Evolutionary conservation across 2,797 vertebrate species (phyloP).

Genomic region (Rhabdomys pumilio): DNA sequence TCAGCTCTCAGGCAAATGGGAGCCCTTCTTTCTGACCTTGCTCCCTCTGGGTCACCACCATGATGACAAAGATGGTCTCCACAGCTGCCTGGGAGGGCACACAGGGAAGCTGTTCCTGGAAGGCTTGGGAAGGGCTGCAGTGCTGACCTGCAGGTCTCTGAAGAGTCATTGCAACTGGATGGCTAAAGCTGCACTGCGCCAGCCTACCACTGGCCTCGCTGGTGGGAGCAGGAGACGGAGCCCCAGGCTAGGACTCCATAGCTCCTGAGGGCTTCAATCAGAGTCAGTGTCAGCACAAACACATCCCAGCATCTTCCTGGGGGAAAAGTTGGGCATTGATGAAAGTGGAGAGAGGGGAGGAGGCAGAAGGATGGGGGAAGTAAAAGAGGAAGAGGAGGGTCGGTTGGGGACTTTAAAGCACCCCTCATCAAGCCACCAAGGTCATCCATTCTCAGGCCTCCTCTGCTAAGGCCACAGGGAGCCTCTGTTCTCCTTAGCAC

Average conservation of each 20-base stretch:
- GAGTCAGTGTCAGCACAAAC: neutral
- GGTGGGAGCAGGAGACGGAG: neutral
- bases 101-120: neutral
- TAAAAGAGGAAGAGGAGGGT: neutral
- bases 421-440: neutral
- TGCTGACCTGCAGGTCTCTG: neutral
- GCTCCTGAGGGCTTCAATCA: neutral
- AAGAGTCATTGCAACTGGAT: neutral
- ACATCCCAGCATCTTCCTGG: neutral
- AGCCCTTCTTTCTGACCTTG: neutral
- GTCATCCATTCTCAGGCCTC: too few relatives aligned
- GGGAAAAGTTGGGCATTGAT: neutral
- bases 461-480: neutral
- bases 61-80: neutral
- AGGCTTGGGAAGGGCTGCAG: neutral
- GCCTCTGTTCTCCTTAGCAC: neutral
- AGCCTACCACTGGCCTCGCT: neutral
- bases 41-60: neutral
- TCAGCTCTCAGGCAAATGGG: fast-evolving
- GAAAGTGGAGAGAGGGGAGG: neutral
- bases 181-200: neutral
- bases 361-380: neutral
- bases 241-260: neutral
- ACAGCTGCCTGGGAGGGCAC: neutral
- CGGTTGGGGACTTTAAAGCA: neutral